A percentile compares a stretch with the other conserved stretches of the same genome.
phyloP scores from a whole-genome alignment of 2,113 vertebrate species.

The Microtus ochrogaster region DNA sequence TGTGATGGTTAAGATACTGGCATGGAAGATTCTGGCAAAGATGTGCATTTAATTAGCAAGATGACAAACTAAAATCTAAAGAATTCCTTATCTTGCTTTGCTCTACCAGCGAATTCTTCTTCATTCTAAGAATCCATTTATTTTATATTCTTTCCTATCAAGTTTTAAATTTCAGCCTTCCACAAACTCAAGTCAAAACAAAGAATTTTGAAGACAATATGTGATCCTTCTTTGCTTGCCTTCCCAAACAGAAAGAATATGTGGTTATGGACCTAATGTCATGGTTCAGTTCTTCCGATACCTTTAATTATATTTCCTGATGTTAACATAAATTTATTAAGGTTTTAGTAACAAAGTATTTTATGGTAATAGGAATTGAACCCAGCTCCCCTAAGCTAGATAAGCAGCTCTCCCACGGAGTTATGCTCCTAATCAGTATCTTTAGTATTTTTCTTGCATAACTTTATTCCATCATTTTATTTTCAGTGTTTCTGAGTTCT shows the following conservation, averaged over 20 bases:
- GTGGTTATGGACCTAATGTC: neutral
- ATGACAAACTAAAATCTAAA: conserved; percentile 37
- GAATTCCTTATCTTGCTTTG: conserved; percentile 40
- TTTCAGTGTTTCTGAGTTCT: neutral
- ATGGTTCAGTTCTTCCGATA: conserved; percentile 17
- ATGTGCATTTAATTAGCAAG: conserved; percentile 53
- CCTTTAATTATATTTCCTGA: neutral
- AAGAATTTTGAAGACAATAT: neutral
- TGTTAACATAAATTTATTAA: neutral
- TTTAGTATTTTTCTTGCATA: neutral
- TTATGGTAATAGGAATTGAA: neutral
- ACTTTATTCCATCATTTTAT: conserved; percentile 36
- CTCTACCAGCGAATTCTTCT: neutral
- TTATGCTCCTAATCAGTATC: too few species aligned
- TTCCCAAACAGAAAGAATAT: conserved; percentile 3
- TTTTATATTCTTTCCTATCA: neutral
- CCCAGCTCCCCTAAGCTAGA: too few species aligned
- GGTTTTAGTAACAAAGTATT: neutral
- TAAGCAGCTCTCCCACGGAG: neutral
- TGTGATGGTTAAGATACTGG: conserved; percentile 39
- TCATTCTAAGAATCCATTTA: conserved; percentile 2
- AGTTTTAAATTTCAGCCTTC: neutral
- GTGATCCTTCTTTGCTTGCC: neutral
- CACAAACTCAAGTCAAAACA: conserved; percentile 7
- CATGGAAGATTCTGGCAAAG: conserved; percentile 42